phyloP scores from a whole-genome alignment of 2,797 vertebrate genomes.

The Leptoclinus maculatus region DNA sequence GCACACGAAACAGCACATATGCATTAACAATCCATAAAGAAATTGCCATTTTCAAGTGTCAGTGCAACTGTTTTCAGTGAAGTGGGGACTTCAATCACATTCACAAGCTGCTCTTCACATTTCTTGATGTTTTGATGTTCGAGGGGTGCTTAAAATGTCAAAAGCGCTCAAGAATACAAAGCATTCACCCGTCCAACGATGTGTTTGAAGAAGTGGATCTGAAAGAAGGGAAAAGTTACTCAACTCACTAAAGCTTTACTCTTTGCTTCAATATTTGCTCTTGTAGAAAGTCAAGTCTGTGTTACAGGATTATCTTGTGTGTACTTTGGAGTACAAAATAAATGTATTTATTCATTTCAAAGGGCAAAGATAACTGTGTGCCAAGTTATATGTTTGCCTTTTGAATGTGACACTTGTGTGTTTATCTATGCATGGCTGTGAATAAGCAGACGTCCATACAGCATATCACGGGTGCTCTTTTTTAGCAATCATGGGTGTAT shows the following conservation, averaged over 20 bases:
- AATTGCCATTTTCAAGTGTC: slow-evolving; percentile 29
- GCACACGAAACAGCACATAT: background rate
- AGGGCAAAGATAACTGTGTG: background rate
- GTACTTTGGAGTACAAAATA: background rate
- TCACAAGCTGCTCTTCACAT: slow-evolving; percentile 19
- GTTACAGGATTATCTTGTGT: background rate
- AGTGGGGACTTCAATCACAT: slow-evolving; percentile 16
- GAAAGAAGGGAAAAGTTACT: slow-evolving; percentile 13
- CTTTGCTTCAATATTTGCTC: background rate
- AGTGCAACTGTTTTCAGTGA: slow-evolving; percentile 13
- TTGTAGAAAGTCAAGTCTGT: background rate
- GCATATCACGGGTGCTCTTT: background rate
- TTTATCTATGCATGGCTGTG: background rate
- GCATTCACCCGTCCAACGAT: slow-evolving; percentile 4
- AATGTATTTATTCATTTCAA: background rate
- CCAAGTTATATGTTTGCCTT: background rate
- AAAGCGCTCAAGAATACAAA: slow-evolving; percentile 35
- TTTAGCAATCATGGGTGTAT: slow-evolving; percentile 4
- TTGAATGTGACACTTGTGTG: background rate
- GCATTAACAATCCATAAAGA: slow-evolving; percentile 1
- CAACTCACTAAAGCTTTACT: background rate
- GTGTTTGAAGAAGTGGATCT: slow-evolving; percentile 16
- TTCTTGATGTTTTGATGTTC: slow-evolving; percentile 30
- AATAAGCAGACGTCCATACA: background rate
- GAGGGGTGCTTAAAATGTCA: slow-evolving; percentile 35